phyloP scores from a whole-genome alignment of 2,797 vertebrate species.

The Melanogrammus aeglefinus region DNA sequence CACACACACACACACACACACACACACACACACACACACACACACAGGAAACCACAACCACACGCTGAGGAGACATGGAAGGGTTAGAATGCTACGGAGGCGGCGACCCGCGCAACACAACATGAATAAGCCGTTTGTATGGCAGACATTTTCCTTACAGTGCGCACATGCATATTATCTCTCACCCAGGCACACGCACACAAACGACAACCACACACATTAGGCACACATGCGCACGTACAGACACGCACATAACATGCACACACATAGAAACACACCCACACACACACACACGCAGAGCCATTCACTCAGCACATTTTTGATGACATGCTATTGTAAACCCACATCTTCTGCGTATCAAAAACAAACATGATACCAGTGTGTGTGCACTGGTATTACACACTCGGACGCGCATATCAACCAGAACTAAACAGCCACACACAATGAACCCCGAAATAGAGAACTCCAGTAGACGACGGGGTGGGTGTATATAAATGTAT shows the following conservation, averaged over 20 bases:
- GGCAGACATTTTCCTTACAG: background rate
- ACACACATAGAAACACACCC: slow-evolving; percentile 7
- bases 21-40: background rate
- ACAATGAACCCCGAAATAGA: background rate
- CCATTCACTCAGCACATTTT: slow-evolving; percentile 39
- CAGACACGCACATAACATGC: slow-evolving; percentile 14
- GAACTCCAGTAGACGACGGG: background rate
- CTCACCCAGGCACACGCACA: slow-evolving; percentile 7
- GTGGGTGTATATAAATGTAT: background rate
- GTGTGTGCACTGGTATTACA: slow-evolving; percentile 35
- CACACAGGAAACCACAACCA: slow-evolving; percentile 35
- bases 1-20: background rate
- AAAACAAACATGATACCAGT: slow-evolving; percentile 45
- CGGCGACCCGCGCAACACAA: slow-evolving; percentile 50
- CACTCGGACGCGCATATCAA: slow-evolving; percentile 16
- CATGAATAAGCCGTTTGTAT: slow-evolving; percentile 58
- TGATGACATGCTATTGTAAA: slow-evolving; percentile 41
- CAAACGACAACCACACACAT: slow-evolving; percentile 25
- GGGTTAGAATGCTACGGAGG: slow-evolving; percentile 62
- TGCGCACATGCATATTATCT: too few species aligned
- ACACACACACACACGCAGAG: slow-evolving; percentile 23
- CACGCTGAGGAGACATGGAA: slow-evolving; percentile 47
- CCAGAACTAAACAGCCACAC: slow-evolving; percentile 15
- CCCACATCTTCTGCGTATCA: slow-evolving; percentile 42
- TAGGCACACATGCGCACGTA: background rate